Percentiles rank a stretch among this genome's conserved stretches.
Evolutionary conservation across 23 tunicate species (phyloP).

Genomic region (Aplidium turbinatum): DNA sequence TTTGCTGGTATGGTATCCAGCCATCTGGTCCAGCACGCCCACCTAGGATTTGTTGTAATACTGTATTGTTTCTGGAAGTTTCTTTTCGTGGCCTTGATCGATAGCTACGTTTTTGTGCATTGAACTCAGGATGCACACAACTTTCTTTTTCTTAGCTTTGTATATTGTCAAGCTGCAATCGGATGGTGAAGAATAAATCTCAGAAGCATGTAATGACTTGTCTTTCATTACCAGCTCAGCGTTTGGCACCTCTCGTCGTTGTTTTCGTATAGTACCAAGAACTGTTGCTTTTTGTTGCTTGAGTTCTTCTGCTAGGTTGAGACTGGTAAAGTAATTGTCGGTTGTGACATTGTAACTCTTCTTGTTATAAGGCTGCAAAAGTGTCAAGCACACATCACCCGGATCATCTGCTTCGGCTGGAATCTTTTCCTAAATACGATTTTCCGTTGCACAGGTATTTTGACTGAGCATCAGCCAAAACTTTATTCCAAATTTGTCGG

Average conservation of each 20-base stretch:
- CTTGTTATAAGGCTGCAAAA: conserved; percentile 23
- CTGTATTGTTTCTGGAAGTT: conserved; percentile 29
- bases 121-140: conserved; percentile 26
- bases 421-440: conserved; percentile 20
- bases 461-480: conserved; percentile 26
- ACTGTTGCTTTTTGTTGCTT: conserved; percentile 18
- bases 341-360: conserved; percentile 29
- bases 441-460: conserved; percentile 26
- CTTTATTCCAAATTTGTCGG: conserved; percentile 24
- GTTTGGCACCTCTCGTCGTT: conserved; percentile 29
- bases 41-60: conserved; percentile 22
- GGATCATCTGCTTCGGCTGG: conserved; percentile 26
- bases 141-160: conserved; percentile 34
- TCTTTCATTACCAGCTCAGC: conserved; percentile 21
- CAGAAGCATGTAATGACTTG: conserved; percentile 28
- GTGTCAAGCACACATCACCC: conserved; percentile 22
- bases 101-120: conserved; percentile 12
- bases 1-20: conserved; percentile 8
- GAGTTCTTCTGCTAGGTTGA: conserved; percentile 29
- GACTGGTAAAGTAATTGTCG: conserved; percentile 33
- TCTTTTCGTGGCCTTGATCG: conserved; percentile 26
- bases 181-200: conserved; percentile 20
- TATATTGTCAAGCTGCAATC: conserved; percentile 26
- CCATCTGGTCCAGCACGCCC: conserved; percentile 6
- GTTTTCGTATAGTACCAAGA: conserved; percentile 30